phyloP scores from a whole-genome alignment of 2,113 vertebrate genomes.

The Butastur rufipennis region DNA sequence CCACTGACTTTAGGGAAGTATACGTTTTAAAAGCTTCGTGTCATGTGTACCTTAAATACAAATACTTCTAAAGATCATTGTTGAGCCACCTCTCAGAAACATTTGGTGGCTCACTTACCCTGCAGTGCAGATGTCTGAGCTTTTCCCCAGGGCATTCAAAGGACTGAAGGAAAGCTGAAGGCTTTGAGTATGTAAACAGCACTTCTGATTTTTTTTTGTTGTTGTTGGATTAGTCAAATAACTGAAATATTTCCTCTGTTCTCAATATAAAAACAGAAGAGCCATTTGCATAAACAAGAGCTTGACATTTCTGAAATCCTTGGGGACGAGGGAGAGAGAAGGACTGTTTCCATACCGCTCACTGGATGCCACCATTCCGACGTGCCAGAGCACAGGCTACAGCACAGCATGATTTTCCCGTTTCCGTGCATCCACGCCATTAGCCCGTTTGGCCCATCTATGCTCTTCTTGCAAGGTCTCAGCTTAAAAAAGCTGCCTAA shows the following conservation, averaged over 20 bases:
- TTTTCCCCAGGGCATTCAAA: not conserved
- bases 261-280: not conserved
- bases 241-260: not conserved
- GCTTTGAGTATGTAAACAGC: not conserved
- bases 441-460: too few relatives aligned
- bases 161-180: not conserved
- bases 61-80: not conserved
- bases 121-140: not conserved
- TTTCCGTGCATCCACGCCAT: fast-evolving
- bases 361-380: not conserved
- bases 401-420: not conserved
- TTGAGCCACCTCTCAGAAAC: not conserved
- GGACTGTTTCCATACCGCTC: not conserved
- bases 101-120: not conserved
- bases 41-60: not conserved
- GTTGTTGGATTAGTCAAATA: not conserved
- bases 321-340: not conserved
- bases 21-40: not conserved
- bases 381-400: not conserved
- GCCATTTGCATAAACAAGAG: not conserved
- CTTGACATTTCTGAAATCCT: not conserved
- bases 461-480: not conserved
- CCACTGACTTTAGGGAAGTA: not conserved
- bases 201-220: not conserved
- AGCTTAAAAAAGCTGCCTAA: not conserved